These are phyloP conservation scores for Phasianus colchicus DNA, from an alignment of 2,113 vertebrate species.

Conservation along the genomic window DNA sequence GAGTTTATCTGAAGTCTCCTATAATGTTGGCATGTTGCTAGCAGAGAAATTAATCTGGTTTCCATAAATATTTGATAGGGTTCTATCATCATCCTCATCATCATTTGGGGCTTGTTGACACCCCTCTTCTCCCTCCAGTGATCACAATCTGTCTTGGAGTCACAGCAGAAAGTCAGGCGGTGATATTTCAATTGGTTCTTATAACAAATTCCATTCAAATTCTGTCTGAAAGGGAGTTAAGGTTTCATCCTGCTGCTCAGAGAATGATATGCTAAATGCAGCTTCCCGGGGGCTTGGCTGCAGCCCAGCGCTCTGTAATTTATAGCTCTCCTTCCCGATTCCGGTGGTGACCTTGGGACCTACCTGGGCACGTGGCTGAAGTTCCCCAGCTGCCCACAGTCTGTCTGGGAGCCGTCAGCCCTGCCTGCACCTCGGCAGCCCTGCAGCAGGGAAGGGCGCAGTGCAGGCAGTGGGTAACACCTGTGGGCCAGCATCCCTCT, in stretches of 20 bases:
- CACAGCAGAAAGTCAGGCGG: conserved; percentile 66
- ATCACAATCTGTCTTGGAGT: conserved; percentile 38
- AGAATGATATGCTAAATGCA: conserved; percentile 76
- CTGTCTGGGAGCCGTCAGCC: rapidly evolving
- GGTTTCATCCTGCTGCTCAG: conserved; percentile 67
- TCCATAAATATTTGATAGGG: conserved; percentile 76
- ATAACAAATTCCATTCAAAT: conserved; percentile 75
- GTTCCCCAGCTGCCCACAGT: neutral
- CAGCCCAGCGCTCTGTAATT: conserved; percentile 78
- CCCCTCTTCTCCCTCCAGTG: neutral
- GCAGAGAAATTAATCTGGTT: conserved; percentile 56
- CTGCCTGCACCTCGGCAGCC: neutral
- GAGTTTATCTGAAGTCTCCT: conserved; percentile 73
- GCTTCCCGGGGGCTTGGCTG: conserved; percentile 77
- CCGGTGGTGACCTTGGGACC: conserved; percentile 75
- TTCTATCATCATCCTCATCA: conserved; percentile 17
- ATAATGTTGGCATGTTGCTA: conserved; percentile 40
- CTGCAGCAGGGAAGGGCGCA: neutral
- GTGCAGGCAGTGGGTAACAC: neutral
- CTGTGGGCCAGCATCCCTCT: neutral
- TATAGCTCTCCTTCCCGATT: conserved; percentile 59
- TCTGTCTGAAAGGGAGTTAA: conserved; percentile 67
- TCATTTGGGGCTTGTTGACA: neutral
- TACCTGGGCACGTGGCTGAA: neutral
- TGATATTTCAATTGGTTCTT: conserved; percentile 76